Base-by-base conservation (phyloP, 2,888 invertebrate species). In the Coenonympha arcania region DNA sequence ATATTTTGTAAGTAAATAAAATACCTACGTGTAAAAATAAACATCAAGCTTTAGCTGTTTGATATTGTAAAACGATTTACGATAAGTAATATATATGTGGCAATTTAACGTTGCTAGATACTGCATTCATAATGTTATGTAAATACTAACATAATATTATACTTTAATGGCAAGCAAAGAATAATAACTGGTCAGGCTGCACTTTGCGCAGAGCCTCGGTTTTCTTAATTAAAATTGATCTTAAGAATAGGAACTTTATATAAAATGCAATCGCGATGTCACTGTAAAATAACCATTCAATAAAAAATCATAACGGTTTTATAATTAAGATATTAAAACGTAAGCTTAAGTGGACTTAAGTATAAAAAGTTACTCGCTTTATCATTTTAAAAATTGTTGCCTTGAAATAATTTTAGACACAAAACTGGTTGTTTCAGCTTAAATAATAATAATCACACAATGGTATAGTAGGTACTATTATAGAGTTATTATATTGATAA, bases 371-470 rank as follows among this genome's bases (percentile, higher is more conserved):
- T 66, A 61, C 69, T 76, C 62, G 76, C 73, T 76, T 73, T 64
- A 72, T 73, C 64, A 68, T 75, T 75, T 72, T 62, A 67, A 70
- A 74, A 73, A 52, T 37, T 43, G 52, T 52, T 56, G 78, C 81
- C 80, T 83, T 80, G 73, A 73, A 71, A 76, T 73, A 71, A 70
- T 67, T 70, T 75, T 72, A 76, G 68, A 70, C 74, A 77, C 77
- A 70, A 63, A 72, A 76, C 76, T 71, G 81, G 76, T 78, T 77
- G 76, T 81, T 78, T 78, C 80, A 71, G 78, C 79, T 79, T 69
- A 72, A 76, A 78, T 75, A 73, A 73, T n/a, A 76, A 78, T 75
- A 73, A 73, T 74, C 73, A 71, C 78, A 77, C 76, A 70, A 74
- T 71, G 71, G 69, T 62, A 66, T 65, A 64, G 69, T 66, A 71